Percentiles rank a stretch among this genome's conserved stretches.
phyloP scores from a whole-genome alignment of 2,888 invertebrate genomes.

The Ariolimax columbianus region DNA sequence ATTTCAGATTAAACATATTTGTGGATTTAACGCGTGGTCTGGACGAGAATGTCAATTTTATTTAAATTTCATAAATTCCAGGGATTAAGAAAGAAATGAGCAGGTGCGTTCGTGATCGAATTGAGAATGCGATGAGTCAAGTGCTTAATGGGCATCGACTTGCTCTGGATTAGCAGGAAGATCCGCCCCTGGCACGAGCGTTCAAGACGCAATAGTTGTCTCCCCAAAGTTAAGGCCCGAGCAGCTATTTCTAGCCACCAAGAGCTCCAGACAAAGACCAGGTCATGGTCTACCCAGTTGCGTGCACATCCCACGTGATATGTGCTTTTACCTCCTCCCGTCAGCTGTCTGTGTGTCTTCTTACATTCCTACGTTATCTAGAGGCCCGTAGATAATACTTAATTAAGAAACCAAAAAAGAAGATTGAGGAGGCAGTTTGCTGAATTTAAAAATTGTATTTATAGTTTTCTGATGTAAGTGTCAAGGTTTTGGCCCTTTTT shows the following conservation, averaged over 20 bases:
- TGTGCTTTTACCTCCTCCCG: neutral
- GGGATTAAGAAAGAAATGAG: neutral
- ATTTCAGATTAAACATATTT: too few species aligned
- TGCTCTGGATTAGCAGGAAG: neutral
- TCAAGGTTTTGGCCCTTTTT: too few species aligned
- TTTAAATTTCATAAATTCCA: too few species aligned
- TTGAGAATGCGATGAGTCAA: neutral
- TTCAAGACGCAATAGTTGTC: neutral
- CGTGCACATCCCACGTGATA: neutral
- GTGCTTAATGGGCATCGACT: neutral
- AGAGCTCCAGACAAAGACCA: slow-evolving; percentile 29
- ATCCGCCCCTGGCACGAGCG: neutral
- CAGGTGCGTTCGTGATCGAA: neutral
- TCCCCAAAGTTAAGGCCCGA: neutral
- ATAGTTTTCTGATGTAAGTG: too few species aligned
- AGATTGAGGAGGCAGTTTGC: too few species aligned
- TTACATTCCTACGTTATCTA: neutral
- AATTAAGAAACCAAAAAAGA: too few species aligned
- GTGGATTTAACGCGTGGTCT: too few species aligned
- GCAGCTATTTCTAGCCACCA: slow-evolving; percentile 26
- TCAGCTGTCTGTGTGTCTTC: neutral
- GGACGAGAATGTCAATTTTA: too few species aligned
- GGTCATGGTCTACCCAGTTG: neutral
- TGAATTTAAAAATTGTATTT: too few species aligned
- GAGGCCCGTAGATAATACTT: too few species aligned